Conservation (phyloP, 2,797 vertebrate genomes). For the Coilia nasus region DNA sequence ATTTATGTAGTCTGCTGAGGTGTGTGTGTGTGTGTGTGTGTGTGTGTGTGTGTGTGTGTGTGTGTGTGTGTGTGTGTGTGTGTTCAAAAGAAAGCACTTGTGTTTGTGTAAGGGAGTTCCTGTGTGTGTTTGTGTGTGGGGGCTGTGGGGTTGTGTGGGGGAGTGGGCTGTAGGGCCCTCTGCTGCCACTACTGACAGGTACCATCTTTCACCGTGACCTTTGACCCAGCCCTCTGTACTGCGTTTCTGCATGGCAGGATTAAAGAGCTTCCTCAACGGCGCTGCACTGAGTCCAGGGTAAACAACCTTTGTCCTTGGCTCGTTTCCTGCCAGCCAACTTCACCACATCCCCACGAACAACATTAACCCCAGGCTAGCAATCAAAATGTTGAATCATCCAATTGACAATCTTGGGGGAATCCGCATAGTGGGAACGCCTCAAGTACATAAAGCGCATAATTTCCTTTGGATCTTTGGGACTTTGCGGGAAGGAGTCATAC, state of each 20-base stretch:
- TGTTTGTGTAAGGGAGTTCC: conserved; percentile 22
- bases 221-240: conserved; percentile 36
- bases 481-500: neutral
- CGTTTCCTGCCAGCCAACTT: conserved; percentile 44
- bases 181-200: conserved; percentile 18
- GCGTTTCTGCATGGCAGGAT: conserved; percentile 63
- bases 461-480: neutral
- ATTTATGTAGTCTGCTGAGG: conserved; percentile 10
- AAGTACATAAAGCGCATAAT: neutral
- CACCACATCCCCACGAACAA: neutral
- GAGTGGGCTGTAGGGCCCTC: no score
- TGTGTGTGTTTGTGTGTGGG: conserved; percentile 10
- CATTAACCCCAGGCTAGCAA: no score
- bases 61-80: conserved; percentile 26
- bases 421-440: neutral
- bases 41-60: conserved; percentile 13
- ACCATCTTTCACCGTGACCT: conserved; percentile 41
- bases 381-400: no score
- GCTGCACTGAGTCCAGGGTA: conserved; percentile 63
- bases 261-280: conserved; percentile 59
- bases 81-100: neutral
- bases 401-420: no score
- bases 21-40: conserved; percentile 13
- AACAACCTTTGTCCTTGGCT: conserved; percentile 62
- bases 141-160: neutral